These are phyloP conservation scores for Elgaria multicarinata DNA, from an alignment of 2,113 vertebrate genomes.

Conservation along the genomic window DNA sequence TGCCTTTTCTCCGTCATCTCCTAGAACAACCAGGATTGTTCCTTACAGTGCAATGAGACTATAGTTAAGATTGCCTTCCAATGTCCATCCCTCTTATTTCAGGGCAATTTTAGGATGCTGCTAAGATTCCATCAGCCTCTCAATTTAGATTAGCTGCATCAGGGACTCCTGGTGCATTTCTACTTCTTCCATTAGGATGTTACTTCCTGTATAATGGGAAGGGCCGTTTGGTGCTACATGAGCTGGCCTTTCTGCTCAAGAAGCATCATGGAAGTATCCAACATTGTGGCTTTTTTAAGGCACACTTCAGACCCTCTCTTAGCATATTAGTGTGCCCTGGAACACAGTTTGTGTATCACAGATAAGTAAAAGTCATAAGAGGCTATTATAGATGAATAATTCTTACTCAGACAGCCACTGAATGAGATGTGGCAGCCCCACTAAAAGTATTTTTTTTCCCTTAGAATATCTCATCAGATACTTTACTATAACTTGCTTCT, in stretches of 20 bases:
- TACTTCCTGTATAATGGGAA: too few relatives aligned
- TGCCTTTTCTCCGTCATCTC: background rate
- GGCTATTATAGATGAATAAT: too few relatives aligned
- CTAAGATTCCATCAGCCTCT: background rate
- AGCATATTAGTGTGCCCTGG: background rate
- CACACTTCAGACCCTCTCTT: background rate
- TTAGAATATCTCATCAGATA: background rate
- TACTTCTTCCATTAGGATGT: too few relatives aligned
- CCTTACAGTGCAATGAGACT: background rate
- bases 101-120: background rate
- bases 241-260: background rate
- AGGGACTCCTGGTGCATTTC: too few relatives aligned
- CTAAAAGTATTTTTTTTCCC: too few relatives aligned
- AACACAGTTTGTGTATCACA: background rate
- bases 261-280: background rate
- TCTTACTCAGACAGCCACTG: too few relatives aligned
- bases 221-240: too few relatives aligned
- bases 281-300: background rate
- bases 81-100: background rate
- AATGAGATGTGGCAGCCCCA: too few relatives aligned
- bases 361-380: too few relatives aligned
- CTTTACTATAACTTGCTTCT: background rate
- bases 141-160: background rate
- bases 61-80: background rate
- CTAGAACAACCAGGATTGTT: background rate